A percentile compares a stretch with the other conserved stretches of the same genome.
Conservation (phyloP, 2,113 vertebrate species). For the Gallinago undulata region DNA sequence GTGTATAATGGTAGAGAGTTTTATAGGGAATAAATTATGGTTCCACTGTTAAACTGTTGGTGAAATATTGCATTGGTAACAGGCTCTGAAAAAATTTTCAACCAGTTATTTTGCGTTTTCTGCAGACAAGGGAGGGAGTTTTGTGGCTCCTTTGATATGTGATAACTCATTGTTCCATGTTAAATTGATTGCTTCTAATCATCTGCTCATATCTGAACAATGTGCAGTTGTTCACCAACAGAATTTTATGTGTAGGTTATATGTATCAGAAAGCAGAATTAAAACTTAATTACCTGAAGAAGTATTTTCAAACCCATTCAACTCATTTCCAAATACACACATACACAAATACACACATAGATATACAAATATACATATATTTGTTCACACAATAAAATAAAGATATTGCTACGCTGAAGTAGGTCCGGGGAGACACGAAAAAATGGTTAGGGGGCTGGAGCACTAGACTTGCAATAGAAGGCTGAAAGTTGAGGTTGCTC, state of each 20-base stretch:
- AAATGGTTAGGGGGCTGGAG: background rate
- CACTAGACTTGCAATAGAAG: rapidly evolving
- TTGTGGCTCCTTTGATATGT: background rate
- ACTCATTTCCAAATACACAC: background rate
- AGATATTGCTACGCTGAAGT: background rate
- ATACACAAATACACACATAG: background rate
- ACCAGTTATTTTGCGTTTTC: background rate
- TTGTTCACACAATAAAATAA: background rate
- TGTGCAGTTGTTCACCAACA: background rate
- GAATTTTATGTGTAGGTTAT: background rate
- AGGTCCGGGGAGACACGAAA: background rate
- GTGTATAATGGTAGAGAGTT: background rate
- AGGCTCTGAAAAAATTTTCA: background rate
- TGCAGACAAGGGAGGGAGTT: background rate
- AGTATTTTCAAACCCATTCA: background rate
- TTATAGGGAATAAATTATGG: background rate
- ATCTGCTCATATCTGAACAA: background rate
- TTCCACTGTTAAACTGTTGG: background rate
- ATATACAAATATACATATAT: background rate
- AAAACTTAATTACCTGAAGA: background rate
- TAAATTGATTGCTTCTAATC: background rate
- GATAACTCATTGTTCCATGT: background rate
- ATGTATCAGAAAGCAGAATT: background rate
- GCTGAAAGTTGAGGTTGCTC: background rate
- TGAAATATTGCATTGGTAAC: background rate